These are phyloP conservation scores for Takifugu flavidus DNA, from an alignment of 2,113 vertebrate species.

Conservation along the genomic window DNA sequence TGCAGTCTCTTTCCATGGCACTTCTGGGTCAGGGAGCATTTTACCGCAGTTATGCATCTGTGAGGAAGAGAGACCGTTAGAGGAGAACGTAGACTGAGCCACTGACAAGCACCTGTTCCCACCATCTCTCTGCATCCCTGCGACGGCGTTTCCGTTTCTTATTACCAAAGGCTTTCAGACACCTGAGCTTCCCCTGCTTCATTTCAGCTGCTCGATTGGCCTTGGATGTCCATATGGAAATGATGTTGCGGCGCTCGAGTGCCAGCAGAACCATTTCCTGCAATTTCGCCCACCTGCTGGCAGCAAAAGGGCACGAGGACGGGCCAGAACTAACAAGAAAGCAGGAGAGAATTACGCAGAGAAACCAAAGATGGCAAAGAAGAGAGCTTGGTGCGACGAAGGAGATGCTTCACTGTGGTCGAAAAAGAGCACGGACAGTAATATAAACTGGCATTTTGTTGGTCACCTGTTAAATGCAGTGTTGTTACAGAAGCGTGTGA, in stretches of 20 bases:
- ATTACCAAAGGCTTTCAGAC: conserved; percentile 49
- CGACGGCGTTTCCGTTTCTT: conserved; percentile 29
- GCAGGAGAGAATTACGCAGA: conserved; percentile 26
- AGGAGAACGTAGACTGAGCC: conserved; percentile 4
- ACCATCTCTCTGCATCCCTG: conserved; percentile 18
- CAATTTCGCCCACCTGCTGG: conserved; percentile 27
- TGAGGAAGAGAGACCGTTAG: neutral
- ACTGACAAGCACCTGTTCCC: neutral
- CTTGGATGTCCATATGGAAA: conserved; percentile 56
- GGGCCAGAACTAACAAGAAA: conserved; percentile 23
- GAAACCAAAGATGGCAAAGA: conserved; percentile 21
- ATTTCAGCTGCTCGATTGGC: conserved; percentile 49
- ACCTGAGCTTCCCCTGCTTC: conserved; percentile 53
- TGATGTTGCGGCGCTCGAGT: conserved; percentile 31
- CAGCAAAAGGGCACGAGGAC: conserved; percentile 21
- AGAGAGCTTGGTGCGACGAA: conserved; percentile 3
- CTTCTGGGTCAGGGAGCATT: conserved; percentile 53
- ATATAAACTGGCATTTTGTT: no score
- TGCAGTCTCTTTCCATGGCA: conserved; percentile 41
- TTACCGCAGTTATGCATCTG: conserved; percentile 31
- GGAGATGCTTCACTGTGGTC: no score
- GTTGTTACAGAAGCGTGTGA: no score
- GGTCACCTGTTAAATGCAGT: no score
- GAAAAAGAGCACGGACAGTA: no score
- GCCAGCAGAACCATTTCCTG: conserved; percentile 38